Evolutionary conservation across 1,140 invertebrate species (phyloP).

Genomic region (Berghia stephanieae): DNA sequence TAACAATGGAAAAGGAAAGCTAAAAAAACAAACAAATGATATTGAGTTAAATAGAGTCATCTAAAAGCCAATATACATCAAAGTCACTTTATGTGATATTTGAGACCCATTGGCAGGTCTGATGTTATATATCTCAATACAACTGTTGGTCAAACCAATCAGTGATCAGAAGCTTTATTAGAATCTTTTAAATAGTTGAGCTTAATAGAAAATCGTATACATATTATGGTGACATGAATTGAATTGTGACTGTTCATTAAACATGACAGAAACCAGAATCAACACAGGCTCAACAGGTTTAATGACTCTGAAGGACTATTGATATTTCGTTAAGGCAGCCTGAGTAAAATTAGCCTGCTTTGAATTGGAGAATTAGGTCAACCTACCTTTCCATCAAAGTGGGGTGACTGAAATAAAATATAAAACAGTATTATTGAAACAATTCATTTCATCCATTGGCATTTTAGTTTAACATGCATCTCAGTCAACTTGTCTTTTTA

Average conservation of each 20-base stretch:
- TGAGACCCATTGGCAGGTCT: not conserved
- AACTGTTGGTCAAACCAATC: not conserved
- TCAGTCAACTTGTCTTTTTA: not conserved
- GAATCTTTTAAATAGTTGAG: too few relatives aligned
- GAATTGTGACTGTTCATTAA: not conserved
- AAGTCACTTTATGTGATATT: not conserved
- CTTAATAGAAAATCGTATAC: not conserved
- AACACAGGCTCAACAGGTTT: not conserved
- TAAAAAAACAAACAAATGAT: not conserved
- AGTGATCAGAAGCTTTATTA: too few relatives aligned
- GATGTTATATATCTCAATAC: not conserved
- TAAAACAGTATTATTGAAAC: slow-evolving; percentile 20
- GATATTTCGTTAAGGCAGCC: too few relatives aligned
- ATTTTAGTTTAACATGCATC: not conserved
- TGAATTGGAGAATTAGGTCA: too few relatives aligned
- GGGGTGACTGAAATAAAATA: slow-evolving; percentile 77
- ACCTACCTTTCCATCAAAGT: slow-evolving; percentile 87
- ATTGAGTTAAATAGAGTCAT: not conserved
- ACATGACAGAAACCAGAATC: not conserved
- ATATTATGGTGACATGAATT: not conserved
- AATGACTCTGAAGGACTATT: not conserved
- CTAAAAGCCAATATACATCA: not conserved
- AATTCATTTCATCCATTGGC: not conserved
- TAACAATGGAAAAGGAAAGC: not conserved
- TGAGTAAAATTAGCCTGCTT: too few relatives aligned